These are phyloP conservation scores for Atrichornis clamosus DNA, from an alignment of 2,113 vertebrate species.

Conservation along the genomic window DNA sequence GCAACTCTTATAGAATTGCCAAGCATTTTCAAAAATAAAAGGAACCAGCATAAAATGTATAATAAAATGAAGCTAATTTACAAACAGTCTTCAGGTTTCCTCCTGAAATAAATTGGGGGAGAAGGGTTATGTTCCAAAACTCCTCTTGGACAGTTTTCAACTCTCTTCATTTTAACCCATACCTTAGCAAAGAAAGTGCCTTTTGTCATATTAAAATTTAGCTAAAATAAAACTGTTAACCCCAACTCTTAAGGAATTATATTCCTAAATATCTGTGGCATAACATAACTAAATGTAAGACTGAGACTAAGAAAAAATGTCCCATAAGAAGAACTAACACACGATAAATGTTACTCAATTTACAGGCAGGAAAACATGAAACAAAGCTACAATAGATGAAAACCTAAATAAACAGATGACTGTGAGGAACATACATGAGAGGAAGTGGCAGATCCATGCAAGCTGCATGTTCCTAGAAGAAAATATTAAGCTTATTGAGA, in stretches of 20 bases:
- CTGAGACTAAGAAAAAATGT: not conserved
- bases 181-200: not conserved
- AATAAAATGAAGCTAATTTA: not conserved
- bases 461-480: not conserved
- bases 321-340: not conserved
- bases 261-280: not conserved
- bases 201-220: not conserved
- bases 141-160: not conserved
- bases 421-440: not conserved
- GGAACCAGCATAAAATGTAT: not conserved
- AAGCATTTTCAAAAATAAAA: not conserved
- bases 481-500: not conserved
- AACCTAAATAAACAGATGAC: not conserved
- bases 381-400: not conserved
- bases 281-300: not conserved
- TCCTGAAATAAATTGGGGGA: not conserved
- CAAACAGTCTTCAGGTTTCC: not conserved
- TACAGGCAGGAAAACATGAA: not conserved
- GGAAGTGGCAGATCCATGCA: not conserved
- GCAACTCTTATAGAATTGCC: not conserved
- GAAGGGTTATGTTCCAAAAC: not conserved
- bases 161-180: not conserved
- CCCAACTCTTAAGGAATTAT: not conserved
- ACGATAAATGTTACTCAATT: not conserved
- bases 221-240: not conserved